phyloP scores from a whole-genome alignment of 2,797 vertebrate species.

The Coilia nasus region DNA sequence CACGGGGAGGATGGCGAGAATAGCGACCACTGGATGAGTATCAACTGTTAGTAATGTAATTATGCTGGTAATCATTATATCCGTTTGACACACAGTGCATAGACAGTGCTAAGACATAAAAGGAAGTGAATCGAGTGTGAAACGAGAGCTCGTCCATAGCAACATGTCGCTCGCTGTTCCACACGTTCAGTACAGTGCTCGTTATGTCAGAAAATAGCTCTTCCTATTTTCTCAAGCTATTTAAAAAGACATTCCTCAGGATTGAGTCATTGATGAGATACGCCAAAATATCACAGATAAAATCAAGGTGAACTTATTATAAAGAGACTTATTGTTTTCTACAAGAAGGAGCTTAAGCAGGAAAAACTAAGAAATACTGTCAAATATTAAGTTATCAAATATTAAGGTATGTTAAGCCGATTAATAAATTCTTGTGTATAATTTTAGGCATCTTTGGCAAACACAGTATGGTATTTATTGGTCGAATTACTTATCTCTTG shows the following conservation, averaged over 20 bases:
- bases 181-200: neutral
- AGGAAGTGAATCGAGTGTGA: neutral
- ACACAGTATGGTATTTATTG: neutral
- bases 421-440: neutral
- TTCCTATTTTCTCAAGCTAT: neutral
- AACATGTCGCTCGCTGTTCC: neutral
- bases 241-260: too few species aligned
- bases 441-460: neutral
- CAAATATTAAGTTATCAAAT: neutral
- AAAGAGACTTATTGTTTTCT: too few species aligned
- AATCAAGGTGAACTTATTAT: neutral
- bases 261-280: neutral
- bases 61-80: slow-evolving; percentile 10
- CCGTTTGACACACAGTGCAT: neutral
- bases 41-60: slow-evolving; percentile 21
- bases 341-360: too few species aligned
- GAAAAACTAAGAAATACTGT: too few species aligned
- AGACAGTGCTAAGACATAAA: neutral
- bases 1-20: neutral
- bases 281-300: neutral
- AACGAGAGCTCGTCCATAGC: neutral
- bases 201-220: neutral
- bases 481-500: neutral
- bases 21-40: slow-evolving; percentile 13
- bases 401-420: neutral